A percentile compares a stretch with the other conserved stretches of the same genome.
Conservation (phyloP, 2,888 invertebrate species). For the Chrysolina americana region DNA sequence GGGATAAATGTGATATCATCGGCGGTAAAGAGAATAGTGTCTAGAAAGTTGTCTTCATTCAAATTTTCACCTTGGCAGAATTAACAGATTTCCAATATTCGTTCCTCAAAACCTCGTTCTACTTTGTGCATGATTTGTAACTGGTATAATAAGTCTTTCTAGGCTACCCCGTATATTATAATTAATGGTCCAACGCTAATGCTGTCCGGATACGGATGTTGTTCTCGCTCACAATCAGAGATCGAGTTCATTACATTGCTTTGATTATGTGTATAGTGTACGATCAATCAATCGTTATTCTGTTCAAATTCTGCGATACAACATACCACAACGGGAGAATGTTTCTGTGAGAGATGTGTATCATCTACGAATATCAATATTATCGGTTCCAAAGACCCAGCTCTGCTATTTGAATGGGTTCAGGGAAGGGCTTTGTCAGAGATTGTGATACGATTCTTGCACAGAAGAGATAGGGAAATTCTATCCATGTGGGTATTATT, state of each 20-base stretch:
- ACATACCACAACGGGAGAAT: not conserved
- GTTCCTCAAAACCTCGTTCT: too few relatives aligned
- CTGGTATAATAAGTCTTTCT: too few relatives aligned
- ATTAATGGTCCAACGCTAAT: not conserved
- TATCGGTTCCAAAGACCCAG: not conserved
- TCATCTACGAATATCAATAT: constrained; percentile 7
- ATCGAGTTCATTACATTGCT: not conserved
- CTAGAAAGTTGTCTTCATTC: too few relatives aligned
- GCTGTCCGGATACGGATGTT: not conserved
- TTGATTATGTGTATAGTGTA: not conserved
- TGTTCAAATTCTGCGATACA: not conserved
- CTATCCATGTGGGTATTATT: too few relatives aligned
- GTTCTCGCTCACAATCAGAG: not conserved
- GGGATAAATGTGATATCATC: too few relatives aligned
- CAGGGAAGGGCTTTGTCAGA: not conserved
- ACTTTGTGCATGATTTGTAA: too few relatives aligned
- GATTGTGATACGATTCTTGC: not conserved
- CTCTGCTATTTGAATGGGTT: not conserved
- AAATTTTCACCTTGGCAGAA: too few relatives aligned
- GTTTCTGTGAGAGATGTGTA: not conserved
- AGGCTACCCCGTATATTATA: not conserved
- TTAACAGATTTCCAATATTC: too few relatives aligned
- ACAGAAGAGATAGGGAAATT: too few relatives aligned
- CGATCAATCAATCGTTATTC: constrained; percentile 3
- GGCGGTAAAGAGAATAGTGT: too few relatives aligned